A percentile compares a stretch with the other conserved stretches of the same genome.
phyloP scores from a whole-genome alignment of 2,888 invertebrate species.

The Melangyna quadrimaculata region DNA sequence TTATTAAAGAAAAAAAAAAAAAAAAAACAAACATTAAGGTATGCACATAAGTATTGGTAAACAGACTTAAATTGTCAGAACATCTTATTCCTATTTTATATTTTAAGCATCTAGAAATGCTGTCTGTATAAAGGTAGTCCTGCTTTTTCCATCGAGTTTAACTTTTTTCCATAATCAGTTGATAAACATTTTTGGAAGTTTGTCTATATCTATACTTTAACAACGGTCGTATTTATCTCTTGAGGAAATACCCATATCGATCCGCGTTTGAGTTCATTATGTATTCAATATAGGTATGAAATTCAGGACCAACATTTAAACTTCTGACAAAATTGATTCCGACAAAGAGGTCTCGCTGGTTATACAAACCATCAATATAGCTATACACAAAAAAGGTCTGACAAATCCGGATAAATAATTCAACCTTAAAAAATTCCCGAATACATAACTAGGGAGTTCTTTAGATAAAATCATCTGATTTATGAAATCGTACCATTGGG shows the following conservation, averaged over 20 bases:
- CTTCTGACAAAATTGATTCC: constrained; percentile 36
- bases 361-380: background rate
- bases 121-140: background rate
- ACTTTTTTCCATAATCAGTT: background rate
- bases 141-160: background rate
- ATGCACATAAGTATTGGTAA: too few relatives aligned
- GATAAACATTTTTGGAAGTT: background rate
- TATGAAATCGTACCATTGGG: constrained; percentile 10
- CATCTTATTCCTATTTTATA: background rate
- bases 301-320: constrained; percentile 29
- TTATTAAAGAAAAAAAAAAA: background rate
- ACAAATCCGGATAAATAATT: constrained; percentile 15
- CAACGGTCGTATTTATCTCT: background rate
- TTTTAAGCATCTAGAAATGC: background rate
- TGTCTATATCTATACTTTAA: background rate
- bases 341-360: background rate
- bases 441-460: background rate
- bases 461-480: background rate
- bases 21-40: too few relatives aligned
- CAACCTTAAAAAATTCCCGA: background rate
- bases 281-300: constrained; percentile 47
- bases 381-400: background rate
- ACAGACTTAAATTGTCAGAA: background rate
- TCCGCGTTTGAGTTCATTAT: constrained; percentile 24
- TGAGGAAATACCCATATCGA: background rate